A percentile compares a stretch with the other conserved stretches of the same genome.
These are phyloP conservation scores for Macrocentrus cingulum DNA, from an alignment of 1,140 invertebrate genomes.

Conservation along the genomic window DNA sequence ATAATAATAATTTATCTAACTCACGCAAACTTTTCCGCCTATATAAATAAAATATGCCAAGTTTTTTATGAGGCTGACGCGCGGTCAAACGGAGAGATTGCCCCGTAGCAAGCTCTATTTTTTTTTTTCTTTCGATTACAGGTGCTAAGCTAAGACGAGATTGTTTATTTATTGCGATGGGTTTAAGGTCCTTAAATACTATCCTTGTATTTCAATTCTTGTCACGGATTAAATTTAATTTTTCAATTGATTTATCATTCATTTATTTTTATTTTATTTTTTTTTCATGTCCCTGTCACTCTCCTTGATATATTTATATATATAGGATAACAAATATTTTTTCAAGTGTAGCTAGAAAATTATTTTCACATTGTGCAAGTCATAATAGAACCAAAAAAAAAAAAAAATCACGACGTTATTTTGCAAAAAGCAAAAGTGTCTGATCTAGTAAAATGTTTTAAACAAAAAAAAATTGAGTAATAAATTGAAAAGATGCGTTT, in stretches of 20 bases:
- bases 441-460: too few relatives aligned
- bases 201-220: constrained; percentile 1
- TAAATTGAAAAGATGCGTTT: too few relatives aligned
- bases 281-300: constrained; percentile 18
- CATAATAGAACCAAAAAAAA: too few relatives aligned
- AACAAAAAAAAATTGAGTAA: too few relatives aligned
- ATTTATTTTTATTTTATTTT: not conserved
- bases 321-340: too few relatives aligned
- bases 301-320: constrained; percentile 14
- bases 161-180: constrained; percentile 33
- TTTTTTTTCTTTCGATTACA: constrained; percentile 28
- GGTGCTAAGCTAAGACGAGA: constrained; percentile 33
- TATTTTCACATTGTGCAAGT: too few relatives aligned
- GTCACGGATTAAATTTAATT: constrained; percentile 11
- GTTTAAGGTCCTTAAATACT: constrained; percentile 26
- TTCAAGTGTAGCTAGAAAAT: too few relatives aligned
- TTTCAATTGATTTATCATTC: constrained; percentile 13
- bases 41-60: constrained; percentile 29
- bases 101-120: constrained; percentile 29
- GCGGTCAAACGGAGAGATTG: constrained; percentile 28
- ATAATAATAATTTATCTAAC: not conserved
- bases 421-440: too few relatives aligned
- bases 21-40: constrained; percentile 1
- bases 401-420: too few relatives aligned
- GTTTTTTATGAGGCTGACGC: constrained; percentile 16